Evolutionary conservation across 2,888 invertebrate species (phyloP).

Genomic region (Microctonus hyperodae): DNA sequence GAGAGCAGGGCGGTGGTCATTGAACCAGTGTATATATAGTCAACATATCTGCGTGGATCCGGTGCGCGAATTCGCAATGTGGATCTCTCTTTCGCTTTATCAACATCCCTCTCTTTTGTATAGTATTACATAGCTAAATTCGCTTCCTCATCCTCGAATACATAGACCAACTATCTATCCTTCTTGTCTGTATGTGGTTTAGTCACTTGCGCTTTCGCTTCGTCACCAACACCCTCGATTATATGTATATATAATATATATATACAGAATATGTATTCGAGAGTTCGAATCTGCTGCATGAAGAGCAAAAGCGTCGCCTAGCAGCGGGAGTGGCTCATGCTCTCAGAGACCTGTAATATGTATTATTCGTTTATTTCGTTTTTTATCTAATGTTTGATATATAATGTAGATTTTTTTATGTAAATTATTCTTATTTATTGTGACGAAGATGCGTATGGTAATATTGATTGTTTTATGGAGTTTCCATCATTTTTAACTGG

Average conservation of each 20-base stretch:
- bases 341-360: not conserved
- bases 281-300: not conserved
- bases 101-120: conserved; percentile 7
- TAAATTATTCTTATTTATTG: too few species aligned
- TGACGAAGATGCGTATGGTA: too few species aligned
- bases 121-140: conserved; percentile 1
- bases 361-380: not conserved
- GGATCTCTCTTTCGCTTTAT: conserved; percentile 1
- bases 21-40: conserved; percentile 58
- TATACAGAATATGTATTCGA: too few species aligned
- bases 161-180: too few species aligned
- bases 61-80: conserved; percentile 44
- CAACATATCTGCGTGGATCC: conserved; percentile 55
- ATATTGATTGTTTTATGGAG: too few species aligned
- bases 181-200: too few species aligned
- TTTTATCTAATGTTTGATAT: not conserved
- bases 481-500: not conserved
- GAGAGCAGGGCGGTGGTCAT: conserved; percentile 63
- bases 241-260: too few species aligned
- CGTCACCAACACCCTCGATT: conserved; percentile 13
- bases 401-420: too few species aligned
- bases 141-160: not conserved
- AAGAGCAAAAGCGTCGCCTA: conserved; percentile 9
- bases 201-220: not conserved
- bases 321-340: conserved; percentile 19